Conservation (phyloP, 2,888 invertebrate species). For the Drosophila formosana region DNA sequence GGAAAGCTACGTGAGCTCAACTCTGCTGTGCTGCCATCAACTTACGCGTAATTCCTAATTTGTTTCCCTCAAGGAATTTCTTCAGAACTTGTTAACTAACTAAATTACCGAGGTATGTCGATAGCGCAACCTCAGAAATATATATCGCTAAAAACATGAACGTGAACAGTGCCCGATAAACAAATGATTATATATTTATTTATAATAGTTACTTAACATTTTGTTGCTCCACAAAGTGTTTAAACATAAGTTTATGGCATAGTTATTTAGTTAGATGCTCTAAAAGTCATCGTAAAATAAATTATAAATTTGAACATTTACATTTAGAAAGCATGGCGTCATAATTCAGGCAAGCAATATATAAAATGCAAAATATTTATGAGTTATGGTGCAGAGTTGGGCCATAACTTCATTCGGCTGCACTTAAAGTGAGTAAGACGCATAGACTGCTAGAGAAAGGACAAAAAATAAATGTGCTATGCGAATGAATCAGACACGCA, state of each 20-base stretch:
- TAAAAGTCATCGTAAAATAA: slow-evolving; percentile 24
- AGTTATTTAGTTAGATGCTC: slow-evolving; percentile 11
- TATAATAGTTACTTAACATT: too few relatives aligned
- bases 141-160: too few relatives aligned
- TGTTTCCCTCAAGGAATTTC: slow-evolving; percentile 23
- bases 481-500: slow-evolving; percentile 9
- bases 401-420: slow-evolving; percentile 9
- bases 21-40: slow-evolving; percentile 25
- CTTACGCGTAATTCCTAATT: slow-evolving; percentile 37
- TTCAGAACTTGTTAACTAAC: slow-evolving; percentile 6
- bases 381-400: slow-evolving; percentile 13
- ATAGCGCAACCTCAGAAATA: background rate
- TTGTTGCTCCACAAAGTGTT: too few relatives aligned
- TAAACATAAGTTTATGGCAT: too few relatives aligned
- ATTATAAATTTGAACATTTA: slow-evolving; percentile 28
- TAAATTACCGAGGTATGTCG: background rate
- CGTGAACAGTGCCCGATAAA: too few relatives aligned
- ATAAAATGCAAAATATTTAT: slow-evolving; percentile 15
- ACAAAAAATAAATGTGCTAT: background rate
- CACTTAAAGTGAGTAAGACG: slow-evolving; percentile 6
- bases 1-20: slow-evolving; percentile 40
- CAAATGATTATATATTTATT: too few relatives aligned
- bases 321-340: slow-evolving; percentile 40
- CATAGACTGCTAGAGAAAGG: background rate
- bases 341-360: slow-evolving; percentile 29